Evolutionary conservation across 2,888 invertebrate species (phyloP), one percentile per base, ranked within the genome.

Genomic region (Tiliacea aurago): DNA sequence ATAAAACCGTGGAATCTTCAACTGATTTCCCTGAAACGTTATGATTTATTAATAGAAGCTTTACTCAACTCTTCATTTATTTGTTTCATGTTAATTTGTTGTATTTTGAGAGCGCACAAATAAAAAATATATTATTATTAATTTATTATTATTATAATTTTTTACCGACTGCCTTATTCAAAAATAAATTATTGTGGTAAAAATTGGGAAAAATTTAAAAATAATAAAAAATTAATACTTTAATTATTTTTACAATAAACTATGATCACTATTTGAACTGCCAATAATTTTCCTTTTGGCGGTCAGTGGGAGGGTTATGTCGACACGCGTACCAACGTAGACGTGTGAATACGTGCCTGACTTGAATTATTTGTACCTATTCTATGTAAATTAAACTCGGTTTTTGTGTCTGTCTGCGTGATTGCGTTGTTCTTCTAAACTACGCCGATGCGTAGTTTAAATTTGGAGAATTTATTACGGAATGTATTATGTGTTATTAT

Each of bases 1-100:
- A 68, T 37, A 28, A 69, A 56, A 47, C n/a, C 10, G 76, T 56
- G 71, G 79, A 82, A 76, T 80, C 58, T 76, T 73, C 4, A 59
- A 70, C 72, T 59, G 55, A 45, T 76, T 84, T 78, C 55, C 45
- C 41, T 72, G 66, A 49, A 58, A 62, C 3, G 28, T n/a, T 28
- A 62, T 80, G 58, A 80, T 33, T 73, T 59, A 76, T 43, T 59
- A 64, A 23, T 59, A 51, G 28, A 47, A 41, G n/a, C 0, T 79
- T 47, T 37, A 20, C 47, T 69, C 2, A 41, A 53, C 11, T 58
- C 2, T 28, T 51, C 18, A 11, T 45, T 18, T 62, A 3, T 49
- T 49, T 7, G 5, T 55, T 49, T 41, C 33, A 1, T 64, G 37
- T 37, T 5, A 37, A n/a, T n/a, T n/a, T n/a, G n/a, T n/a, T n/a